Evolutionary conservation across 92 coral and sea anemone genomes (phyloP), one percentile per base, ranked within the genome.

Genomic region (Meandrina meandrites): DNA sequence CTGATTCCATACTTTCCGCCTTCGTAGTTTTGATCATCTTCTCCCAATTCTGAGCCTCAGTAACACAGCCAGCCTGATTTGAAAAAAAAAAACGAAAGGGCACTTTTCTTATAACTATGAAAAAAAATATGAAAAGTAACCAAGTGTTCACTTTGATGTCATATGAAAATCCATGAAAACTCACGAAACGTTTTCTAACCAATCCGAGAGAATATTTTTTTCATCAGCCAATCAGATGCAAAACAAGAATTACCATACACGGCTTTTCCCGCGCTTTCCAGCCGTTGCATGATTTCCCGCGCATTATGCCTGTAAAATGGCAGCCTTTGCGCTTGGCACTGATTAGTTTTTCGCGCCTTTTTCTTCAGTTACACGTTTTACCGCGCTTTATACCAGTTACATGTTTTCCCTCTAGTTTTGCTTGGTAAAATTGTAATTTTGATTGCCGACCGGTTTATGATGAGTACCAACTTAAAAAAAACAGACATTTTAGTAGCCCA

Each of bases 21-120:
- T 74, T 50, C 87, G 64, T 50, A 79, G 81, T 36, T 72, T 78
- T 34, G 22, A 88, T n/a, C 91, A 94, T 91, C 48, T 79, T 84
- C 40, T 86, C 81, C 96, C 96, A 96, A 9, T 88, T 84, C 82
- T 92, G 95, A 3, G 98, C 96, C 69, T 88, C 94, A 22, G 64
- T 81, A 12, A 90, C 31, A 81, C 99, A 96, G 5, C 95, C 96
- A 82, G 91, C 99, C 99, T 96, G 64, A 12, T 32, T 28, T 7
- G 71, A 21, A 75, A 7, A 69, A 73, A 31, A 48, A 7, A 69
- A 45, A 62, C 32, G 16, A n/a, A 45, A 64, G 35, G 40, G 71
- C n/a, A 11, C 12, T 32, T 57, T 17, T 18, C 28, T 47, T 75
- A 30, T 8, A 66, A 24, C 11, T 22, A 1, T 0, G 32, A 24